Conservation (phyloP, 1,140 invertebrate genomes). For the Philotrypesis tridentata region DNA sequence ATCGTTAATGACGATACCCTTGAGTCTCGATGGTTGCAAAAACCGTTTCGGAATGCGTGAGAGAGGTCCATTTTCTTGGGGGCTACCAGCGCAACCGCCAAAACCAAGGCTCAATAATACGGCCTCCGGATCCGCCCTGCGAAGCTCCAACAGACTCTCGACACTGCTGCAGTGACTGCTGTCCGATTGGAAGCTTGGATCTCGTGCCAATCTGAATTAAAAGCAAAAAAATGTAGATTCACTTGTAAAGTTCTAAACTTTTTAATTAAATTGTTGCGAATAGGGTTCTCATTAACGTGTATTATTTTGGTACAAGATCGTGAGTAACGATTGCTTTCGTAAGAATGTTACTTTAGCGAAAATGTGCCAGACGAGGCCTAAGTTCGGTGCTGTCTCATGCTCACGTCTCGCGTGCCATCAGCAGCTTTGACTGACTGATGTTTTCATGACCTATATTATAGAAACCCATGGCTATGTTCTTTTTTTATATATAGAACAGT, state of each 20-base stretch:
- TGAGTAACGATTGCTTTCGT: neutral
- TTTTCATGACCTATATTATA: neutral
- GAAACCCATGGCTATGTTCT: neutral
- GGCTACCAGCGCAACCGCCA: slow-evolving; percentile 64
- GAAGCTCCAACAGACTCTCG: slow-evolving; percentile 82
- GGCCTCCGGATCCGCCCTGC: slow-evolving; percentile 84
- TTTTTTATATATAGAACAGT: neutral
- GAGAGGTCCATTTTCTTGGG: slow-evolving; percentile 75
- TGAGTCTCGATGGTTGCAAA: slow-evolving; percentile 77
- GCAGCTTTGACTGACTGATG: slow-evolving; percentile 1
- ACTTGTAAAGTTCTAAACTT: neutral
- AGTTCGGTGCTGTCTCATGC: neutral
- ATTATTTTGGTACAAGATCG: neutral
- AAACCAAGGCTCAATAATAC: slow-evolving; percentile 83
- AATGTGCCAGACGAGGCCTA: neutral
- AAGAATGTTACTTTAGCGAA: neutral
- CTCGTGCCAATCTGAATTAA: slow-evolving; percentile 69
- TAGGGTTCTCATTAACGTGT: neutral
- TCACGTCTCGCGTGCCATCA: neutral
- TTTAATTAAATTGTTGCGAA: neutral
- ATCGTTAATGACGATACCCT: slow-evolving; percentile 77
- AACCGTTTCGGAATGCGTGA: slow-evolving; percentile 81
- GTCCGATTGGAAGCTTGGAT: slow-evolving; percentile 81
- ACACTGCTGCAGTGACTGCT: slow-evolving; percentile 84
- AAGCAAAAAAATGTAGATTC: slow-evolving; percentile 12